Conservation (phyloP, 2,113 vertebrate species). For the Theristicus caerulescens region DNA sequence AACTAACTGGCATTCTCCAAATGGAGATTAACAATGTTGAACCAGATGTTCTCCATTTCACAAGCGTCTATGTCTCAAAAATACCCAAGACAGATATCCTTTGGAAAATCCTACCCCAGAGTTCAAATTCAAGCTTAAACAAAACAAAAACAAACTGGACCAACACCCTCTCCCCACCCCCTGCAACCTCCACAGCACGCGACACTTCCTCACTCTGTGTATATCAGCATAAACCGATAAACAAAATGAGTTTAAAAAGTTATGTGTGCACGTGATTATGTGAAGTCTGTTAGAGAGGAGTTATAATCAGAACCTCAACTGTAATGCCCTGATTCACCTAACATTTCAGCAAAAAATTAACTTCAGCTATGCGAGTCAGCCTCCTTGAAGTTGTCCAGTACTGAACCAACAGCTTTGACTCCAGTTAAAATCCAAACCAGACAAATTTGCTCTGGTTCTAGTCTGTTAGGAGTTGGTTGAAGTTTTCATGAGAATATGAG, state of each 20-base stretch:
- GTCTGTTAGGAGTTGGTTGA: background rate
- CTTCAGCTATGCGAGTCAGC: background rate
- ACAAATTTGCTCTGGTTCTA: background rate
- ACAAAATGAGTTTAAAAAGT: background rate
- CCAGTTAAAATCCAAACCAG: slow-evolving; percentile 43
- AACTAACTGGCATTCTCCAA: background rate
- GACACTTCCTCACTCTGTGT: background rate
- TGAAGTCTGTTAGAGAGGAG: background rate
- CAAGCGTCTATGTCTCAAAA: background rate
- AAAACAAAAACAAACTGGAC: background rate
- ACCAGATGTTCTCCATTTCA: slow-evolving; percentile 19
- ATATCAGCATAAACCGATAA: background rate
- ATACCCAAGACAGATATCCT: background rate
- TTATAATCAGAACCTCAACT: background rate
- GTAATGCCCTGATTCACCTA: background rate
- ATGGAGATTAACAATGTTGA: background rate
- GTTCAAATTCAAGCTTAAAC: slow-evolving; percentile 1
- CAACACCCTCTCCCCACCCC: background rate
- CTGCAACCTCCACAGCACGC: background rate
- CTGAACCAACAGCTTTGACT: background rate
- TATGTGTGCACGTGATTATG: background rate
- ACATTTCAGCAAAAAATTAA: background rate
- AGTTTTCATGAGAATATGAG: slow-evolving; percentile 41
- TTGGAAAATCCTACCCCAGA: background rate
- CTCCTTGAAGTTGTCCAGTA: background rate